Conservation (phyloP, 2,113 vertebrate species). For the Aspidoscelis tigris region DNA sequence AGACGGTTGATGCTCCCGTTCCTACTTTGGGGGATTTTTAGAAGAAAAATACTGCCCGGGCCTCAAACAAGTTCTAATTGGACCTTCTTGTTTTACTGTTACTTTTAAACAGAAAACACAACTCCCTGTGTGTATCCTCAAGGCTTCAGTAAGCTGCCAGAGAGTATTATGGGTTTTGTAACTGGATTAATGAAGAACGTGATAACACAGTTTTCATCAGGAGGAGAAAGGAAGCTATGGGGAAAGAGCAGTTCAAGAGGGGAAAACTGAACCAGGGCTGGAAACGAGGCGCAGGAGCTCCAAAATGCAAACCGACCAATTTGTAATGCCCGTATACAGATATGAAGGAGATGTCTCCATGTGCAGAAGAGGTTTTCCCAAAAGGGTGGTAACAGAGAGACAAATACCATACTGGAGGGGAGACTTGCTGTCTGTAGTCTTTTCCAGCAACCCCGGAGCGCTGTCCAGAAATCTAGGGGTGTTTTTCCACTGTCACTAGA, state of each 20-base stretch:
- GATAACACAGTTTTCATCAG: constrained; percentile 71
- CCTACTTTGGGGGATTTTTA: constrained; percentile 60
- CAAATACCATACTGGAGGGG: background rate
- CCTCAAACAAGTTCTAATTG: constrained; percentile 69
- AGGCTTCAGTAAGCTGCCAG: constrained; percentile 70
- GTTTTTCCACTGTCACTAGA: too few species aligned
- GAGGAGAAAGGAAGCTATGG: constrained; percentile 67
- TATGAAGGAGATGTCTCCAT: background rate
- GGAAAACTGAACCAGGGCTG: constrained; percentile 70
- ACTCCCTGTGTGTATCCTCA: constrained; percentile 65
- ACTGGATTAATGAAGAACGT: constrained; percentile 78
- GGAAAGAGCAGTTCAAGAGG: constrained; percentile 66
- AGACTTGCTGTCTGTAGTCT: background rate
- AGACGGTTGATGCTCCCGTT: constrained; percentile 53
- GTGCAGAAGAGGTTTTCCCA: background rate
- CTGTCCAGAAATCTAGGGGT: background rate
- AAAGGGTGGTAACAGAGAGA: background rate
- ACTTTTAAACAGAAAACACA: constrained; percentile 56
- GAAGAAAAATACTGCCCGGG: constrained; percentile 39
- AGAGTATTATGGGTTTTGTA: constrained; percentile 69
- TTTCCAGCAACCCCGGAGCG: background rate
- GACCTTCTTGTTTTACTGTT: constrained; percentile 46
- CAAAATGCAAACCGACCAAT: constrained; percentile 26
- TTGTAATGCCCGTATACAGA: background rate
- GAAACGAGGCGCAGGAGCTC: constrained; percentile 41